A percentile compares a stretch with the other conserved stretches of the same genome.
Evolutionary conservation across 53 echinoderm and acorn worm genomes (phyloP).

Genomic region (Mesocentrotus franciscanus): DNA sequence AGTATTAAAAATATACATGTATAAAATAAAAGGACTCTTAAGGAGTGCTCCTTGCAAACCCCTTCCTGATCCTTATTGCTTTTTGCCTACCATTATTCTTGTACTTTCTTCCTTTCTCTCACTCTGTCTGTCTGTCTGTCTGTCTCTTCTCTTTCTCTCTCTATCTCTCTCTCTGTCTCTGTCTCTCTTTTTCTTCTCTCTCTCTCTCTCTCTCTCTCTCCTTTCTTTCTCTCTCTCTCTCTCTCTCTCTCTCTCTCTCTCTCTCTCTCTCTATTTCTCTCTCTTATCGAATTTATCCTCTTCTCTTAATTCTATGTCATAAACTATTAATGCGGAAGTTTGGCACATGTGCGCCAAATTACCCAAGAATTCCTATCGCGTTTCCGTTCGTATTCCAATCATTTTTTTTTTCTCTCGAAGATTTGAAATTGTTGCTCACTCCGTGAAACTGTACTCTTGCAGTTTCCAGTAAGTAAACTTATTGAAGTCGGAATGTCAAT

Average conservation of each 20-base stretch:
- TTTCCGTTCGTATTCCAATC: not conserved
- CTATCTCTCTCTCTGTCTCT: not conserved
- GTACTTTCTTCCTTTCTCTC: too few relatives aligned
- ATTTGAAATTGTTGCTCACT: constrained; percentile 1
- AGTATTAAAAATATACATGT: too few relatives aligned
- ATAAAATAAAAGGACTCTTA: too few relatives aligned
- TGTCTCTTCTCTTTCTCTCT: not conserved
- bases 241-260: not conserved
- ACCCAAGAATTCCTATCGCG: constrained; percentile 14
- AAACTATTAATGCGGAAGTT: not conserved
- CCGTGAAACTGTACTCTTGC: not conserved
- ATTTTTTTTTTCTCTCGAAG: not conserved
- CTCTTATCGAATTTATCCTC: not conserved
- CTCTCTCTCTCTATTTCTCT: not conserved
- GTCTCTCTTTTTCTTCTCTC: not conserved
- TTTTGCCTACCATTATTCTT: too few relatives aligned
- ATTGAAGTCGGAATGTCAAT: constrained; percentile 14
- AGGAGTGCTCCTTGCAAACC: too few relatives aligned
- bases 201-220: not conserved
- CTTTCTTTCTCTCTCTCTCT: not conserved
- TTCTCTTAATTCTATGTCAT: not conserved
- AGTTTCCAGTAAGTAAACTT: not conserved
- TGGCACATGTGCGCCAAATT: constrained; percentile 28
- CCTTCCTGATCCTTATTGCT: too few relatives aligned
- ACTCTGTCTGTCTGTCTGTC: not conserved